Conservation (phyloP, 1,140 invertebrate genomes). For the Oryzaephilus surinamensis region DNA sequence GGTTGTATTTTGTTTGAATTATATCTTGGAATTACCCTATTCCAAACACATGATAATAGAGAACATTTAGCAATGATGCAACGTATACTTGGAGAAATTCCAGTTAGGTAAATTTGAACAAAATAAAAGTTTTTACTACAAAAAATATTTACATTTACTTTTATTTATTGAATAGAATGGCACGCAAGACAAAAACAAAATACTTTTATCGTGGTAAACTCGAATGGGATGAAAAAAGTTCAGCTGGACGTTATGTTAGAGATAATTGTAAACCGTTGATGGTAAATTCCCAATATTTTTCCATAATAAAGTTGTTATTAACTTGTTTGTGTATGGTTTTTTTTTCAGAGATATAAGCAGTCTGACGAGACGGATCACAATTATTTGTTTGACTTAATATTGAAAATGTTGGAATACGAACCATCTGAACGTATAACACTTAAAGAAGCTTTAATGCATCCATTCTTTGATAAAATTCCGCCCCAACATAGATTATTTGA, state of each 20-base stretch:
- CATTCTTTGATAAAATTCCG: slow-evolving; percentile 84
- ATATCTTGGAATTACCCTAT: slow-evolving; percentile 95
- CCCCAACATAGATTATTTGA: slow-evolving; percentile 58
- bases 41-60: slow-evolving; percentile 99
- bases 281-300: slow-evolving; percentile 48
- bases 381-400: slow-evolving; percentile 88
- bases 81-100: slow-evolving; percentile 90
- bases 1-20: slow-evolving; percentile 99
- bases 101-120: slow-evolving; percentile 53
- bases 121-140: background rate
- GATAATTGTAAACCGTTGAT: slow-evolving; percentile 94
- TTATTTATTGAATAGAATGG: slow-evolving; percentile 57
- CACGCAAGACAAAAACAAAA: slow-evolving; percentile 93
- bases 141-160: slow-evolving; percentile 7
- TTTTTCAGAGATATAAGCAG: slow-evolving; percentile 78
- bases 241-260: slow-evolving; percentile 90
- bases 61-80: slow-evolving; percentile 99
- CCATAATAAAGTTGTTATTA: background rate
- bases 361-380: slow-evolving; percentile 82
- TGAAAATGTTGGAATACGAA: slow-evolving; percentile 95
- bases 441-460: slow-evolving; percentile 80
- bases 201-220: slow-evolving; percentile 91
- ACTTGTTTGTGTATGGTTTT: slow-evolving; percentile 6
- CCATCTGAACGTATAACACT: slow-evolving; percentile 81
- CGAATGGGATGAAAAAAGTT: slow-evolving; percentile 90